These are phyloP conservation scores for Stenotaenia linearis DNA, from an alignment of 2,888 invertebrate species.

Conservation along the genomic window DNA sequence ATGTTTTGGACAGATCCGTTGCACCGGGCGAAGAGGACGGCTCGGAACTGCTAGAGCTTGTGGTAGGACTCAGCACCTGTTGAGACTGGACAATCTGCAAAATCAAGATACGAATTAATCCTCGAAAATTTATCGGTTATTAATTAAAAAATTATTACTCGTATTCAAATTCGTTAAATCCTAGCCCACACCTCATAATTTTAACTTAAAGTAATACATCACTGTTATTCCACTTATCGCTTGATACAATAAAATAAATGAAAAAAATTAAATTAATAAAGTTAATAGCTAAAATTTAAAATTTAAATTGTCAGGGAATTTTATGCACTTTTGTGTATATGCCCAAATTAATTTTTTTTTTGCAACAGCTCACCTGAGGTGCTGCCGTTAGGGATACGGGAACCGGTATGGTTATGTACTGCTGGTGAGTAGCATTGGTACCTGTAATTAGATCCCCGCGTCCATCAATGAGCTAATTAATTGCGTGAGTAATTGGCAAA, in stretches of 20 bases:
- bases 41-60: slow-evolving; percentile 29
- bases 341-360: not conserved
- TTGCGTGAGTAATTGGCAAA: not conserved
- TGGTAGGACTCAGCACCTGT: slow-evolving; percentile 22
- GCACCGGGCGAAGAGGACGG: slow-evolving; percentile 22
- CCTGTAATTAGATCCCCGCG: slow-evolving; percentile 13
- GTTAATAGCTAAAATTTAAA: not conserved
- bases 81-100: slow-evolving; percentile 21
- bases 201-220: not conserved
- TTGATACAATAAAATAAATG: no score
- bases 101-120: not conserved
- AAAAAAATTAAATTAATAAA: not conserved
- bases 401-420: slow-evolving; percentile 47
- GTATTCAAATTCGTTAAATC: not conserved
- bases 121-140: not conserved
- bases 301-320: not conserved
- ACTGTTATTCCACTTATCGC: not conserved
- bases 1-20: slow-evolving; percentile 19
- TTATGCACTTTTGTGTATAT: not conserved
- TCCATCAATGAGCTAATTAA: not conserved
- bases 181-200: not conserved
- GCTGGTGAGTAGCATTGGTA: slow-evolving; percentile 39
- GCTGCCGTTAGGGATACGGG: slow-evolving; percentile 45
- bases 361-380: slow-evolving; percentile 40
- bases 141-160: not conserved